A percentile compares a stretch with the other conserved stretches of the same genome.
Conservation (phyloP, 2,113 vertebrate species). For the Halichoeres trimaculatus region DNA sequence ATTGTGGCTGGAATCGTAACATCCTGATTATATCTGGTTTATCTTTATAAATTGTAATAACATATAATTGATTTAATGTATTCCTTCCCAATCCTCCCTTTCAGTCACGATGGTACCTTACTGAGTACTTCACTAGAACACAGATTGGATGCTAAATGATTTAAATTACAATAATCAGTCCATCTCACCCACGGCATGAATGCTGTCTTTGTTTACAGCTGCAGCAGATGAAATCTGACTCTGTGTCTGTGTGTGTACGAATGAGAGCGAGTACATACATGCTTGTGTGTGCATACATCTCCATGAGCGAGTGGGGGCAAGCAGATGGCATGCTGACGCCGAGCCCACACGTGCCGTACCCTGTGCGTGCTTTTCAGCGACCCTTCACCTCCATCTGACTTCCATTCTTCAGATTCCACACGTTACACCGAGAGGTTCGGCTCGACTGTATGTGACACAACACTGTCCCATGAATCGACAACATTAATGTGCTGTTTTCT, state of each 20-base stretch:
- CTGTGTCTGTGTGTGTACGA: conserved; percentile 3
- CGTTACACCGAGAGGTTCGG: conserved; percentile 60
- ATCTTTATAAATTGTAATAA: conserved; percentile 32
- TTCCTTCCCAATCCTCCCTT: conserved; percentile 47
- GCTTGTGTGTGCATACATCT: conserved; percentile 56
- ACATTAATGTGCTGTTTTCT: conserved; percentile 16
- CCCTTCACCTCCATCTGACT: conserved; percentile 73
- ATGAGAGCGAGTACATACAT: conserved; percentile 22
- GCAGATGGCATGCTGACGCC: conserved; percentile 70
- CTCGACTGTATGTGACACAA: conserved; percentile 32
- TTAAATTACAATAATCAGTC: conserved; percentile 69
- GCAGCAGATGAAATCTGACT: conserved; percentile 53
- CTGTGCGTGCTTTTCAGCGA: conserved; percentile 57
- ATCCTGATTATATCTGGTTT: conserved; percentile 26
- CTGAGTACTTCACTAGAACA: conserved; percentile 9
- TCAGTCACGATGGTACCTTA: conserved; percentile 41
- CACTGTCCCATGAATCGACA: conserved; percentile 14
- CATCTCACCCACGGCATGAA: conserved; percentile 51
- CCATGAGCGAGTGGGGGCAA: conserved; percentile 61
- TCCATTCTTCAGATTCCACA: conserved; percentile 78
- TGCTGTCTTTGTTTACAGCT: conserved; percentile 67
- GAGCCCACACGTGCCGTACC: conserved; percentile 70
- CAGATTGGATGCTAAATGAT: conserved; percentile 36
- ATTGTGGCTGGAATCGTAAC: conserved; percentile 44
- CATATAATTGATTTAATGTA: conserved; percentile 29